phyloP scores from a whole-genome alignment of 2,113 vertebrate genomes.

The Etia nguti region DNA sequence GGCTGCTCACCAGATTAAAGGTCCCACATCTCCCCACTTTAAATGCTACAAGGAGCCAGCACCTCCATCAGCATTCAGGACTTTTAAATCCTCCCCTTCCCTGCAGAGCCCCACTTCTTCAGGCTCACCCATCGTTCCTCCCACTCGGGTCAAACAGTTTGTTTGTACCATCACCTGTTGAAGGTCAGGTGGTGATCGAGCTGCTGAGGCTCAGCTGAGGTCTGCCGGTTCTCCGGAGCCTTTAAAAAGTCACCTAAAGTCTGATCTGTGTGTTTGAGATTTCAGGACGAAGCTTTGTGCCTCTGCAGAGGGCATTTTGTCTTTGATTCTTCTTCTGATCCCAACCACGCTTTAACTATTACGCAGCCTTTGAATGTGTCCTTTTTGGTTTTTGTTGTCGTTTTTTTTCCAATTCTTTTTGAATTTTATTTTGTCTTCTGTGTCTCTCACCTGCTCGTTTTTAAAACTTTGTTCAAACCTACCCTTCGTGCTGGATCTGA shows the following conservation, averaged over 20 bases:
- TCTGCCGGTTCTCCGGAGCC: fast-evolving
- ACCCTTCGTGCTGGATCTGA: fast-evolving
- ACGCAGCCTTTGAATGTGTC: background rate
- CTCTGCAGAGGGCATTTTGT: background rate
- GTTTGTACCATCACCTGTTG: background rate
- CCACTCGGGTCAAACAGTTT: fast-evolving
- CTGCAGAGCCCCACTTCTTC: background rate
- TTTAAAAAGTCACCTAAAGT: fast-evolving
- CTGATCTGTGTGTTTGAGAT: background rate
- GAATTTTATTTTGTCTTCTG: background rate
- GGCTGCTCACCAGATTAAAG: fast-evolving
- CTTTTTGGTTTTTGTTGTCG: background rate
- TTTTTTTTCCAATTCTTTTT: background rate
- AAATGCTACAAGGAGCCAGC: background rate
- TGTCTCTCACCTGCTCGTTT: background rate
- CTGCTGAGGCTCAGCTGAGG: background rate
- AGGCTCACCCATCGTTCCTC: fast-evolving
- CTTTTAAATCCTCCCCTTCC: background rate
- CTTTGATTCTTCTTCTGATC: background rate
- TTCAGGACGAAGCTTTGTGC: no score
- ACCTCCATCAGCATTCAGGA: background rate
- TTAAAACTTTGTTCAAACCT: background rate
- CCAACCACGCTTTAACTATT: background rate
- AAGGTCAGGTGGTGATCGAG: fast-evolving
- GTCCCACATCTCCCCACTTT: background rate